Evolutionary conservation across 1,140 invertebrate species (phyloP).

Genomic region (Hydropsyche tenuis): DNA sequence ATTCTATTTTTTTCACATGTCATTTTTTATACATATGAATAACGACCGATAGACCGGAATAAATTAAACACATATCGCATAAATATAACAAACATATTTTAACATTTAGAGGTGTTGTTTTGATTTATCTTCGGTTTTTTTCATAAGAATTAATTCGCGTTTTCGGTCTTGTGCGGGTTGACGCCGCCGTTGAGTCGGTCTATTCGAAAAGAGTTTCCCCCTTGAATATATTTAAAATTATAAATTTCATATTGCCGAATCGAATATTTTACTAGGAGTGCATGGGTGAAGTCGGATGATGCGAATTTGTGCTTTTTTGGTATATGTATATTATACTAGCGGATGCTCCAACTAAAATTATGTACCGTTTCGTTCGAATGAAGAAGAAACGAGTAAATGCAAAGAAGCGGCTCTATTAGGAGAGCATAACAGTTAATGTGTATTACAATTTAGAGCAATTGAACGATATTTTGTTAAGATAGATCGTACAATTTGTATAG

Average conservation of each 20-base stretch:
- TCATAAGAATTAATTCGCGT: background rate
- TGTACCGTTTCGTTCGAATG: background rate
- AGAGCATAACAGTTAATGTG: slow-evolving; percentile 22
- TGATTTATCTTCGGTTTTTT: background rate
- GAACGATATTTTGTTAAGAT: background rate
- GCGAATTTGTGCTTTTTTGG: background rate
- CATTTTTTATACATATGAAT: slow-evolving; percentile 22
- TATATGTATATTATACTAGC: no score
- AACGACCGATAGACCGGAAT: slow-evolving; percentile 30
- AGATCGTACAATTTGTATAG: background rate
- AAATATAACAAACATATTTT: background rate
- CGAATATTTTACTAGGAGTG: slow-evolving; percentile 27
- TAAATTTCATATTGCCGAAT: slow-evolving; percentile 29
- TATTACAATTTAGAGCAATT: no score
- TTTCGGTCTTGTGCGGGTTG: background rate
- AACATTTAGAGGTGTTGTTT: background rate
- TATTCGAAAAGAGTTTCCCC: slow-evolving; percentile 9
- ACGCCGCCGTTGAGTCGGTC: background rate
- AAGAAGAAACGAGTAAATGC: slow-evolving; percentile 32
- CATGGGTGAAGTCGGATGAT: background rate
- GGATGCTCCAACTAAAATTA: slow-evolving; percentile 9
- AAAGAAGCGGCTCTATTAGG: slow-evolving; percentile 27
- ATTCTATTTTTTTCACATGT: slow-evolving; percentile 9
- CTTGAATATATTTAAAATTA: slow-evolving; percentile 20
- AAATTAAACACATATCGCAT: slow-evolving; percentile 31